Evolutionary conservation across 2,797 vertebrate species (phyloP).

Genomic region (Periparus ater): DNA sequence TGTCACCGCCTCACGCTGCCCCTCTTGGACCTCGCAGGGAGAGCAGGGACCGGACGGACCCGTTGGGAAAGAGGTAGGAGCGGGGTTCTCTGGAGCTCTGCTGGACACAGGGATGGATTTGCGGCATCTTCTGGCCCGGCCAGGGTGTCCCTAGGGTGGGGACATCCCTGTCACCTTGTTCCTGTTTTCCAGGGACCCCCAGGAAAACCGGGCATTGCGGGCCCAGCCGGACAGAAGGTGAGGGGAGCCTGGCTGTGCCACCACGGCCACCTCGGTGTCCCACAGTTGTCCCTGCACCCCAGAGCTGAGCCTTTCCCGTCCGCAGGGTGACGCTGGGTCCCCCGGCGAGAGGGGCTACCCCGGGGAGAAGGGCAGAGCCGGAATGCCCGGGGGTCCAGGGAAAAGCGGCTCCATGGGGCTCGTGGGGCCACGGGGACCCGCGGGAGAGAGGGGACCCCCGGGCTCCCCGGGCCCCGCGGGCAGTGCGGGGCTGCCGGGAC

Average conservation of each 20-base stretch:
- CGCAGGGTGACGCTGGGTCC: slow-evolving; percentile 87
- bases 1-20: accelerated
- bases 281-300: accelerated
- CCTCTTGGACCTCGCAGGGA: slow-evolving; percentile 75
- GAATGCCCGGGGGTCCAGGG: slow-evolving; percentile 82
- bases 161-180: background rate
- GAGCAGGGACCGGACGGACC: slow-evolving; percentile 71
- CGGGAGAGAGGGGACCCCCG: slow-evolving; percentile 86
- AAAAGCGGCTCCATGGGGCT: slow-evolving; percentile 88
- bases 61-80: background rate
- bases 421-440: slow-evolving; percentile 85
- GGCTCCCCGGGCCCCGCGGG: slow-evolving; percentile 82
- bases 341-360: slow-evolving; percentile 83
- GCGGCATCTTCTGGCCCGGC: background rate
- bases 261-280: accelerated
- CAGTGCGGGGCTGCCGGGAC: slow-evolving; percentile 79
- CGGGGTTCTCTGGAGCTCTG: accelerated
- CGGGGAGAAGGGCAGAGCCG: slow-evolving; percentile 92
- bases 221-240: slow-evolving; percentile 88
- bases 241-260: background rate
- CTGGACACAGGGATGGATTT: accelerated
- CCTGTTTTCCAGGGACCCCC: slow-evolving; percentile 78
- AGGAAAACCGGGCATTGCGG: slow-evolving; percentile 83
- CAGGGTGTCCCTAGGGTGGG: background rate
- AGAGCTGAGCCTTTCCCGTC: background rate